Base-by-base conservation (phyloP, 2,113 vertebrate species). In the Delphinapterus leucas region DNA sequence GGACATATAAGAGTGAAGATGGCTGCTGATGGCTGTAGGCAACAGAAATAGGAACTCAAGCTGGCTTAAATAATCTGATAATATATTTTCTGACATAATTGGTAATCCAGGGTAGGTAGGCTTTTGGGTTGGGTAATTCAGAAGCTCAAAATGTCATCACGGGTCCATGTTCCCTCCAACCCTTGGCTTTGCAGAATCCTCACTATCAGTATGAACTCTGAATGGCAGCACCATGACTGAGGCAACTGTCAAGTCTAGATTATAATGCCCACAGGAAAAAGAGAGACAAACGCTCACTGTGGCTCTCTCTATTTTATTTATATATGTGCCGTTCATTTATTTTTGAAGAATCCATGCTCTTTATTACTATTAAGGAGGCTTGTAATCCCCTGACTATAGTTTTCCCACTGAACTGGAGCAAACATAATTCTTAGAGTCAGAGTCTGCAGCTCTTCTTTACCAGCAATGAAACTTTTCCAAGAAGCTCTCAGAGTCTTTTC, bases 281-380 rank as follows among this genome's bases (percentile, higher is more conserved):
- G 49, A 95, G 71, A 58, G 44, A 33, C 6, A 11, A 49, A 67
- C 18, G 2, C 25, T 96, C 91, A 86, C 94, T 31, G 7, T 10
- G 86, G 44, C 31, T 71, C 76, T 77, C 70, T 90, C 55, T 71
- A 18, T 58, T 93, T 93, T 87, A 95, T 97, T 93, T 97, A 80
- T 93, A 92, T 9, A 33, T 67, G 53, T 90, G 28, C 63, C 63
- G 28, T 90, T 96, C 90, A 95, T 92, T 90, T 90, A 88, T 91
- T 97, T 97, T 92, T 97, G 80, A 96, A 93, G 96, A 93, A 86
- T 90, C 17, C 9, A n/a, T 68, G 80, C 44, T 97, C 89, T 96
- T 96, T 96, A 95, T 97, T 96, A 97, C 90, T 96, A 96, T 97
- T 97, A 96, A 96, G 96, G 95, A 98, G 80, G 63, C 92, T 97